Conservation (phyloP, 1,140 invertebrate genomes). For the Eriosoma lanigerum region DNA sequence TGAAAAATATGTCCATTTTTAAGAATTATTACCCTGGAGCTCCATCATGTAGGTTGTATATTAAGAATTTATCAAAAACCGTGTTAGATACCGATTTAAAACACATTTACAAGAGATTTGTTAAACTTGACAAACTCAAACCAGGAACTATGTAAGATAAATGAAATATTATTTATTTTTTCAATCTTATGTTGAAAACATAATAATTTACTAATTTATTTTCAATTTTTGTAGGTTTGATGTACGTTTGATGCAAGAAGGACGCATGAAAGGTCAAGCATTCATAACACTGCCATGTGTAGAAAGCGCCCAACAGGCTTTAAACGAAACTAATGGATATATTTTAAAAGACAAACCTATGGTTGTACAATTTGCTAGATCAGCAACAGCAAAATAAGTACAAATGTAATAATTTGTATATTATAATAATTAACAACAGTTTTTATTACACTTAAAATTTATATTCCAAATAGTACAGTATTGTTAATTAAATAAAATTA, state of each 20-base stretch:
- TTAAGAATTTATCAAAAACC: constrained; percentile 88
- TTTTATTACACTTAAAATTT: not conserved
- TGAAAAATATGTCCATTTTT: constrained; percentile 64
- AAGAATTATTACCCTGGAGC: constrained; percentile 83
- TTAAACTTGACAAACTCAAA: constrained; percentile 60
- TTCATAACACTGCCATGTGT: constrained; percentile 81
- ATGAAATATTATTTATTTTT: constrained; percentile 15
- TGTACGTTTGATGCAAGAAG: constrained; percentile 89
- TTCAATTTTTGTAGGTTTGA: constrained; percentile 67
- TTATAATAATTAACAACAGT: not conserved
- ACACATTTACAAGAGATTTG: constrained; percentile 76
- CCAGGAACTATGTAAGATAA: constrained; percentile 62
- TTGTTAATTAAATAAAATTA: not conserved
- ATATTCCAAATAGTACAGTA: not conserved
- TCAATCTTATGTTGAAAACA: not conserved
- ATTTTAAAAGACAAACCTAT: constrained; percentile 85
- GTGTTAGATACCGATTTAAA: constrained; percentile 75
- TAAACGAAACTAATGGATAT: constrained; percentile 86
- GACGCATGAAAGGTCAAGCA: constrained; percentile 93
- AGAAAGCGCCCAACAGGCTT: constrained; percentile 71
- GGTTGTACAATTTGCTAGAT: constrained; percentile 85
- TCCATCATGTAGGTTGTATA: constrained; percentile 80
- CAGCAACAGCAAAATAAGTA: constrained; percentile 58
- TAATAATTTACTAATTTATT: constrained; percentile 15
- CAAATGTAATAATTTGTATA: not conserved